Base-by-base conservation (phyloP, 2,797 vertebrate species). In the Falco biarmicus region DNA sequence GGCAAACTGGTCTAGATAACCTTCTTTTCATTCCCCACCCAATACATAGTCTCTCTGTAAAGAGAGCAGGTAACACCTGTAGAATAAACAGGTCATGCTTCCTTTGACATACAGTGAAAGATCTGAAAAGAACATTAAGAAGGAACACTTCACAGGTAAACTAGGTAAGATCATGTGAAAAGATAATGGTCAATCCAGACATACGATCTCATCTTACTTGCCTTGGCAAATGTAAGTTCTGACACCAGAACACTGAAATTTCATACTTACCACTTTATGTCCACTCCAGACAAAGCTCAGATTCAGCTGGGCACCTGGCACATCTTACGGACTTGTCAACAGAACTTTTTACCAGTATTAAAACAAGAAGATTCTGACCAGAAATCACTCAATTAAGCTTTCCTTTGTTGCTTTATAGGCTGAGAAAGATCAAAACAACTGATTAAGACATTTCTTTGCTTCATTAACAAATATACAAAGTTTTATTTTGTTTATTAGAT, bases 401-500 rank as follows among this genome's bases (percentile, higher is more conserved):
- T 54, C 48, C 85, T 88, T 65, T 45, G 19, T 26, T 81, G 86
- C 79, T 61, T 75, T 39, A 32, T 2, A 70, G 54, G 93, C 88
- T 90, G 84, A 89, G 71, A 66, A 75, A 82, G 65, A 90, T 64
- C 31, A 85, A 94, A 93, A 89, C 74, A 96, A 96, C 86, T 13
- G 56, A 93, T 96, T 87, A 96, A 93, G 80, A 94, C 90, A 11
- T 92, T 95, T 74, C 74, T 93, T 92, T 74, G 66, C 95, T 95
- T 95, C 74, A 54, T 95, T 96, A 92, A 91, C 96, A 96, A 95
- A 96, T 92, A 95, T 80, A 96, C 78, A 95, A 96, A 92, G 74
- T 82, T 95, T 95, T 96, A 95, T 93, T 94, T 93, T 90, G n/a
- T 93, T 96, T 94, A 96, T 94, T 96, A 93, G 90, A 86, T 93